Evolutionary conservation across 1,140 invertebrate genomes (phyloP).

Genomic region (Drosophila guanche): DNA sequence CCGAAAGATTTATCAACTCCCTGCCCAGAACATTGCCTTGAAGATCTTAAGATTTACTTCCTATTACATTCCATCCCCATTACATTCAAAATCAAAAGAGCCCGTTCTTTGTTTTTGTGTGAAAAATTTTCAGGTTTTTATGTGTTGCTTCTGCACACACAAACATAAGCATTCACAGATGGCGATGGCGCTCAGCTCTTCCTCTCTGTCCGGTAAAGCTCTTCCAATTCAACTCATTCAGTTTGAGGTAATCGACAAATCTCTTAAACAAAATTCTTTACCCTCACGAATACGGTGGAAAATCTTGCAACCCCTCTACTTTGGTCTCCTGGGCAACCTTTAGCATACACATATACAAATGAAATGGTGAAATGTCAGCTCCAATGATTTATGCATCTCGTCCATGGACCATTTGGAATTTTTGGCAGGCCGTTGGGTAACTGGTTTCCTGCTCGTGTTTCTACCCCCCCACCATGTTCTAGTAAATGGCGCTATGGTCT

Average conservation of each 20-base stretch:
- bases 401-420: conserved; percentile 75
- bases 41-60: too few relatives aligned
- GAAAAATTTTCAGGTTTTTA: too few relatives aligned
- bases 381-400: conserved; percentile 80
- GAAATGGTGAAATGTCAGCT: conserved; percentile 82
- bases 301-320: conserved; percentile 8
- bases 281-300: conserved; percentile 4
- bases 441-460: conserved; percentile 19
- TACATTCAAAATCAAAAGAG: too few relatives aligned
- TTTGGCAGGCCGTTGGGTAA: conserved; percentile 58
- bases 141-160: too few relatives aligned
- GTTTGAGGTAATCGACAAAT: conserved; percentile 23
- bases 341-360: conserved; percentile 55
- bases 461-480: conserved; percentile 12
- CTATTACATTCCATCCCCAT: too few relatives aligned
- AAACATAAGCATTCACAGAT: too few relatives aligned
- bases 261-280: conserved; percentile 35
- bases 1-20: too few relatives aligned
- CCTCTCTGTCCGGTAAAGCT: too few relatives aligned
- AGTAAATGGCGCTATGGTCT: conserved; percentile 68
- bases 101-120: too few relatives aligned
- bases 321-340: conserved; percentile 2
- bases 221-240: too few relatives aligned
- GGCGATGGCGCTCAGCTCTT: too few relatives aligned
- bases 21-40: too few relatives aligned